phyloP scores from a whole-genome alignment of 1,140 invertebrate species.

The Pogonognathellus flavescens region DNA sequence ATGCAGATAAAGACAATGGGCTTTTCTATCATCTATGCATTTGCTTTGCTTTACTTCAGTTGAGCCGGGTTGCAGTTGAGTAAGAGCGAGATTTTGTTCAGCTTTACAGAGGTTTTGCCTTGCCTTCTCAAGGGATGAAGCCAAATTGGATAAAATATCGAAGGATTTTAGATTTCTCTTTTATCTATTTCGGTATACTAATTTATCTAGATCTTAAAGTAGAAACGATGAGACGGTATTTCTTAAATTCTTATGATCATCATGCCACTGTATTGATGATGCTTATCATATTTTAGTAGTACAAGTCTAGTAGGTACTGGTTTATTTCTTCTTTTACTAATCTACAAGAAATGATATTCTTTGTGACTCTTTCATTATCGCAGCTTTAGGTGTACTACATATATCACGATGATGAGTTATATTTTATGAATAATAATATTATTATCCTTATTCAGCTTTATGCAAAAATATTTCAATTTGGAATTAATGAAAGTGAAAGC shows the following conservation, averaged over 20 bases:
- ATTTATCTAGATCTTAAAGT: slow-evolving; percentile 38
- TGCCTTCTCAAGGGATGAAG: slow-evolving; percentile 11
- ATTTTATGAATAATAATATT: neutral
- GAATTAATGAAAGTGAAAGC: slow-evolving; percentile 38
- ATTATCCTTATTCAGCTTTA: neutral
- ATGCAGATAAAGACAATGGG: slow-evolving; percentile 38
- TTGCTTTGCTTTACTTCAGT: slow-evolving; percentile 26
- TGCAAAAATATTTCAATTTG: slow-evolving; percentile 34
- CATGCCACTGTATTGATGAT: too few relatives aligned
- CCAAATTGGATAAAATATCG: slow-evolving; percentile 46
- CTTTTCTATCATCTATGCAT: slow-evolving; percentile 41
- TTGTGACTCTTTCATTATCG: neutral
- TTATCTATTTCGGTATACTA: slow-evolving; percentile 22
- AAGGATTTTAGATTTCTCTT: slow-evolving; percentile 27
- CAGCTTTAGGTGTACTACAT: neutral
- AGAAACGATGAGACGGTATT: neutral
- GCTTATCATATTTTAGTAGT: neutral
- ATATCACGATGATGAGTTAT: neutral
- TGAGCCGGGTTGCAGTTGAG: slow-evolving; percentile 23
- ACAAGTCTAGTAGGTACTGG: neutral
- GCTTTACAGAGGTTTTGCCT: neutral
- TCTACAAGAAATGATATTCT: too few relatives aligned
- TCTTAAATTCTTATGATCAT: slow-evolving; percentile 1
- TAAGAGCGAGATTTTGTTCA: slow-evolving; percentile 24
- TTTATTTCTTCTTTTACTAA: neutral